Base-by-base conservation (phyloP, 2,888 invertebrate genomes). In the Zaprionus obscuricornis region DNA sequence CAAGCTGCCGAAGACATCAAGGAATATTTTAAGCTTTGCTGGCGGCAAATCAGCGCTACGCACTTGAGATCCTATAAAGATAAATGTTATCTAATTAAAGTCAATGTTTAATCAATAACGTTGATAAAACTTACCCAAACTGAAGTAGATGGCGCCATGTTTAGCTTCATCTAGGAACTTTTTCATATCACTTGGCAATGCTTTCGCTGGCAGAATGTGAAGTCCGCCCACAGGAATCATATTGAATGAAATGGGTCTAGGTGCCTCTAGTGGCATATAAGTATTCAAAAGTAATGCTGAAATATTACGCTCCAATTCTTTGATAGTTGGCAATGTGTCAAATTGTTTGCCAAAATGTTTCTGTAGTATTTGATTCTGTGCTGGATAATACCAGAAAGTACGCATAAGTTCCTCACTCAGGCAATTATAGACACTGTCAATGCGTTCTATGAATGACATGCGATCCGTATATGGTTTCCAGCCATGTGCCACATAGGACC, bases 171-270 rank as follows among this genome's bases (percentile, higher is more conserved):
- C 88, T n/a, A 91, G 49, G 64, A 89, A 90, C 20, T 78, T 51
- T 50, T 90, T 60, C 0, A 91, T 71, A 43, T 88, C 79, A 33
- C 50, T 51, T 5, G 86, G 75, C 39, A 87, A 40, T 0, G 67
- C 50, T 34, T 88, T 87, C 0, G 85, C 69, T 6, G 75, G 76
- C n/a, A 86, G 82, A 18, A 92, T 89, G 51, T 92, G 92, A n/a
- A 92, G 72, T 7, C 92, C 92, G 3, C 91, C 92, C 1, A 92
- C 90, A 56, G 91, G 90, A 2, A 92, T 79, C 29, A 91, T 77
- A 1, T 88, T 89, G 0, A 90, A 88, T 1, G 90, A 82, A 0
- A 82, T 66, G 0, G 92, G 91, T 34, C 89, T 82, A 0, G 90
- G 75, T 0, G 88, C 88, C 7, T 88, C 84, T 2, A 91, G 52